phyloP scores from a whole-genome alignment of 2,888 invertebrate genomes.

The Melikaiella ostensackeni region DNA sequence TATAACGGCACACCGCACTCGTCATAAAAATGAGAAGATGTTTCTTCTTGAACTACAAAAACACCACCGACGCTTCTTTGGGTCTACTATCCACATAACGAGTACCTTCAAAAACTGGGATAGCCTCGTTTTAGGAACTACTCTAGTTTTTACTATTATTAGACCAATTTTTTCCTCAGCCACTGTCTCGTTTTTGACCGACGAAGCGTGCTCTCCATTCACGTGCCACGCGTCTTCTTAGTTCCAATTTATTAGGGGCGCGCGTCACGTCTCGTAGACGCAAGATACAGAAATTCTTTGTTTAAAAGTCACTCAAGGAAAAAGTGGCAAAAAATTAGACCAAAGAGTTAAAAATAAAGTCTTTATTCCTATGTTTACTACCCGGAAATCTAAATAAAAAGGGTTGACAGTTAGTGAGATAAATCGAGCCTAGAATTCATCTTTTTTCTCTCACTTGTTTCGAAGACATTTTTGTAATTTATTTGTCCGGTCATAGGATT shows the following conservation, averaged over 20 bases:
- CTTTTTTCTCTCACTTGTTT: constrained; percentile 4
- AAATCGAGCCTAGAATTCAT: neutral
- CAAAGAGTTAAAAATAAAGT: neutral
- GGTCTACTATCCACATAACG: constrained; percentile 43
- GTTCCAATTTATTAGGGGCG: constrained; percentile 65
- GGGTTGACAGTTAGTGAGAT: neutral
- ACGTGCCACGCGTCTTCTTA: constrained; percentile 59
- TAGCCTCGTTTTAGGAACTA: constrained; percentile 57
- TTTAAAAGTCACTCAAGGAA: constrained; percentile 43
- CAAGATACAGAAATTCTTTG: constrained; percentile 43
- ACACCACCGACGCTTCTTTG: constrained; percentile 47
- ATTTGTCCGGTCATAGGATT: neutral
- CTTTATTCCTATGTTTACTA: neutral
- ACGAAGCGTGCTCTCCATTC: constrained; percentile 58
- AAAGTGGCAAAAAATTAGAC: constrained; percentile 42
- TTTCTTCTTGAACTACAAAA: constrained; percentile 50
- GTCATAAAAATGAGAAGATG: constrained; percentile 50
- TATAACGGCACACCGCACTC: constrained; percentile 49
- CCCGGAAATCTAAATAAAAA: constrained; percentile 7
- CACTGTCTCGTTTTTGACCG: constrained; percentile 60
- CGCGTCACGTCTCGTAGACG: constrained; percentile 48
- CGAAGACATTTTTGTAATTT: neutral
- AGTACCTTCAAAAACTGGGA: constrained; percentile 49
- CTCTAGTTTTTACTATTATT: constrained; percentile 75
- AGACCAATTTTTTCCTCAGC: constrained; percentile 71